phyloP scores from a whole-genome alignment of 2,113 vertebrate genomes.

The Riparia riparia region DNA sequence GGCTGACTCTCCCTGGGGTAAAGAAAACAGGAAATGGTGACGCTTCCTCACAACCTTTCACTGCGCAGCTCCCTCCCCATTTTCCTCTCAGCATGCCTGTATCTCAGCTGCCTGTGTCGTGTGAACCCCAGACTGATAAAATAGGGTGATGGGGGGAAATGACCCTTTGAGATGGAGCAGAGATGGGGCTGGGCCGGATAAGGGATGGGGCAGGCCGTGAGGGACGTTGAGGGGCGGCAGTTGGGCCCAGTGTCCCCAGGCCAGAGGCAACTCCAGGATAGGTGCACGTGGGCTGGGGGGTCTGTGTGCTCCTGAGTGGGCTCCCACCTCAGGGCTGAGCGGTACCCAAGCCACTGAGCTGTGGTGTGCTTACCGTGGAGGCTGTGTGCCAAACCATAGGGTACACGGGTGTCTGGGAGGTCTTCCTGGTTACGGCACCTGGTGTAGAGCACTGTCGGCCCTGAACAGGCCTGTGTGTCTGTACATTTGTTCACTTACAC shows the following conservation, averaged over 20 bases:
- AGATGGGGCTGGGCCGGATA: fast-evolving
- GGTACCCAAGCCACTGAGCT: fast-evolving
- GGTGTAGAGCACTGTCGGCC: fast-evolving
- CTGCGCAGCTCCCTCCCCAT: fast-evolving
- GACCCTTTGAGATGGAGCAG: fast-evolving
- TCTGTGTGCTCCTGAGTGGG: not conserved
- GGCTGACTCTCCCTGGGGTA: not conserved
- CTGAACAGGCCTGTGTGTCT: too few species aligned
- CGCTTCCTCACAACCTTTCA: fast-evolving
- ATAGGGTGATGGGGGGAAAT: fast-evolving
- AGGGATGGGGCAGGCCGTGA: fast-evolving
- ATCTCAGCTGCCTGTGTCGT: fast-evolving
- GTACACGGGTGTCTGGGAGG: fast-evolving
- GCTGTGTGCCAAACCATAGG: fast-evolving
- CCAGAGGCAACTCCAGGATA: fast-evolving
- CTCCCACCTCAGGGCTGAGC: not conserved
- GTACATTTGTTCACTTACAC: fast-evolving
- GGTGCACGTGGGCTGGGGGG: fast-evolving
- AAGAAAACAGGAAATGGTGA: not conserved
- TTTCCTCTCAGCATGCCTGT: too few species aligned
- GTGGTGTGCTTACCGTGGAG: fast-evolving
- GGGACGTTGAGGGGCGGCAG: not conserved
- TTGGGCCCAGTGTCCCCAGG: fast-evolving
- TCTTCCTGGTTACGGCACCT: fast-evolving
- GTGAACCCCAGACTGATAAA: not conserved